phyloP scores from a whole-genome alignment of 1,140 invertebrate species.

The Ostrea edulis region DNA sequence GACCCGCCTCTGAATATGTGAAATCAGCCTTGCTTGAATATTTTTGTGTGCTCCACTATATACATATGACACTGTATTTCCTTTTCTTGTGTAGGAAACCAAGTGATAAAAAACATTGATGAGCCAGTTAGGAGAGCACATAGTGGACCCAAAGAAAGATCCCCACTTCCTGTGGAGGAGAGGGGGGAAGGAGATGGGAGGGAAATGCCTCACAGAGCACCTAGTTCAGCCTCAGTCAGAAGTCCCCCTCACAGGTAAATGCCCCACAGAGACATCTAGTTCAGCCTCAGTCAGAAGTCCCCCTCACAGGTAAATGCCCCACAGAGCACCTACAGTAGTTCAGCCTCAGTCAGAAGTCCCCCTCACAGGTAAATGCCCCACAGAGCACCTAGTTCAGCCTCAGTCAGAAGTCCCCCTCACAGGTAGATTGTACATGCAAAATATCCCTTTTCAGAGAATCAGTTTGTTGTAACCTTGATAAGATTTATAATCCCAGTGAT shows the following conservation, averaged over 20 bases:
- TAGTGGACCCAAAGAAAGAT: conserved; percentile 72
- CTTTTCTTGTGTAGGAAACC: not conserved
- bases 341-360: conserved; percentile 61
- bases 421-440: conserved; percentile 52
- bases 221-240: conserved; percentile 61
- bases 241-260: conserved; percentile 68
- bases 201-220: conserved; percentile 64
- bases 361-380: conserved; percentile 66
- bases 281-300: conserved; percentile 63
- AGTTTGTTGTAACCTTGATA: no score
- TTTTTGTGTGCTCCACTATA: not conserved
- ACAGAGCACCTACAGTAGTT: conserved; percentile 64
- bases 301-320: conserved; percentile 65
- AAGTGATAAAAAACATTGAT: not conserved
- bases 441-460: no score
- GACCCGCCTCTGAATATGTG: no score
- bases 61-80: not conserved
- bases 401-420: conserved; percentile 59
- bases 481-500: no score
- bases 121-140: conserved; percentile 53
- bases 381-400: conserved; percentile 63
- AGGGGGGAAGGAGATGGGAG: conserved; percentile 72
- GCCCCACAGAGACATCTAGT: conserved; percentile 62
- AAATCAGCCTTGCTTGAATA: not conserved
- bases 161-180: conserved; percentile 63